Percentiles rank a stretch among this genome's conserved stretches.
Conservation (phyloP, 2,113 vertebrate species). For the Tetraodon nigroviridis region DNA sequence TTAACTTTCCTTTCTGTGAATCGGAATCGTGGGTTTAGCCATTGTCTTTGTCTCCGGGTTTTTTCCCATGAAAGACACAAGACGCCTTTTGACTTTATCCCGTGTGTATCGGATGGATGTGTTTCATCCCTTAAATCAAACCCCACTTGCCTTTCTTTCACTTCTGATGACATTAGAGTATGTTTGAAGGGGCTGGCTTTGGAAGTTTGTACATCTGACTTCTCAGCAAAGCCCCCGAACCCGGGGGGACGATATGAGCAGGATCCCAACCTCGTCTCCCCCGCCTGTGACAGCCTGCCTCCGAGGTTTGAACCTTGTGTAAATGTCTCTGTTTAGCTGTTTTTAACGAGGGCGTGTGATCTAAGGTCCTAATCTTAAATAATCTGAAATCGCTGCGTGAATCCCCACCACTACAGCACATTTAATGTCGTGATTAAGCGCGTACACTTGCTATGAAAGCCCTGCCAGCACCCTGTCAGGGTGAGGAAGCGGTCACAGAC, state of each 20-base stretch:
- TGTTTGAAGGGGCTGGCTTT: conserved; percentile 60
- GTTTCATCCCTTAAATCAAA: conserved; percentile 68
- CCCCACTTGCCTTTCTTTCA: conserved; percentile 64
- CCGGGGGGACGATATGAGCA: conserved; percentile 58
- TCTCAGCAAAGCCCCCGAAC: conserved; percentile 63
- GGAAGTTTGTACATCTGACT: conserved; percentile 65
- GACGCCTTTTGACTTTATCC: conserved; percentile 52
- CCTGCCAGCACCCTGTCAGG: conserved; percentile 63
- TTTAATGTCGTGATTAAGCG: conserved; percentile 72
- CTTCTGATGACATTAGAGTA: conserved; percentile 64
- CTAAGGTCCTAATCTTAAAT: conserved; percentile 71
- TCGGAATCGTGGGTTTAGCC: conserved; percentile 50
- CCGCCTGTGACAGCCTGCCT: conserved; percentile 60
- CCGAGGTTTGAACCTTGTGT: conserved; percentile 65
- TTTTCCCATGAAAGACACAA: conserved; percentile 55
- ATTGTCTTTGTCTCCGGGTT: conserved; percentile 30
- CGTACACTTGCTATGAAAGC: conserved; percentile 59
- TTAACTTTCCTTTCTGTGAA: conserved; percentile 57
- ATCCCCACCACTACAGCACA: conserved; percentile 60
- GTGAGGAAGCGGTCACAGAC: conserved; percentile 74
- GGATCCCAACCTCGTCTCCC: conserved; percentile 64
- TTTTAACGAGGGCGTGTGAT: conserved; percentile 74
- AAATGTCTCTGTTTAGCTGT: conserved; percentile 72
- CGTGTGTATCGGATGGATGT: conserved; percentile 50
- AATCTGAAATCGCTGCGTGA: conserved; percentile 66